Base-by-base conservation (phyloP, 2,113 vertebrate genomes). In the Ailuropoda melanoleuca region DNA sequence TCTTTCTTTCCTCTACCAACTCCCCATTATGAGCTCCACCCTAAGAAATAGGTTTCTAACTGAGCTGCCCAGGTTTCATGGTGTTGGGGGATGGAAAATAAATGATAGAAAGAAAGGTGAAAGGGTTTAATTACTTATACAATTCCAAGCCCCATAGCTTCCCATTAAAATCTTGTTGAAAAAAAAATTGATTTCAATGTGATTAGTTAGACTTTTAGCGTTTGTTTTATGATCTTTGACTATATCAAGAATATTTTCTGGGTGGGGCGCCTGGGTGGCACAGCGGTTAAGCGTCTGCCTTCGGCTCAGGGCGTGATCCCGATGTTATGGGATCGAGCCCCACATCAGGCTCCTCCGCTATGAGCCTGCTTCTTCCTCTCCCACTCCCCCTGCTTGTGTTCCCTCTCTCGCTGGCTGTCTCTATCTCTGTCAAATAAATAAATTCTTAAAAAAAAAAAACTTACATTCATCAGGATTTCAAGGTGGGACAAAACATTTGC, bases 181-280 rank as follows among this genome's bases (percentile, higher is more conserved):
- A 91, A 48, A 48, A 95, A 90, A 18, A 21, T 43, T 66, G 4
- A 88, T 84, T 94, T 92, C 48, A 34, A 0, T 50, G 66, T 84
- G 8, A 48, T 96, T 53, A 60, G 31, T 86, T 95, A 86, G 39
- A 14, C n/a, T 86, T 88, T 95, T 68, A 89, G 26, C 50, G 66
- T 95, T 92, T 92, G 17, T 50, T 92, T 82, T 87, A n/a, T 90
- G 68, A 77, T 74, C 62, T 96, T 95, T 82, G 58, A 80, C 29
- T 88, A 31, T 34, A 84, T 6, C 1, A 19, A 58, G 37, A 90
- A 56, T 53, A 43, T 43, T 43, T 43, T 43, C 43, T 43, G 43
- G 43, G n/a, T n/a, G n/a, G 43, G 43, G 43, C 43, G 43, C 43
- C 43, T 43, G 43, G 43, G 43, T 43, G 6, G 43, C 43, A 6